Evolutionary conservation across 1,140 invertebrate genomes (phyloP), one percentile per base, ranked within the genome.

Genomic region (Pogonomyrmex barbatus): DNA sequence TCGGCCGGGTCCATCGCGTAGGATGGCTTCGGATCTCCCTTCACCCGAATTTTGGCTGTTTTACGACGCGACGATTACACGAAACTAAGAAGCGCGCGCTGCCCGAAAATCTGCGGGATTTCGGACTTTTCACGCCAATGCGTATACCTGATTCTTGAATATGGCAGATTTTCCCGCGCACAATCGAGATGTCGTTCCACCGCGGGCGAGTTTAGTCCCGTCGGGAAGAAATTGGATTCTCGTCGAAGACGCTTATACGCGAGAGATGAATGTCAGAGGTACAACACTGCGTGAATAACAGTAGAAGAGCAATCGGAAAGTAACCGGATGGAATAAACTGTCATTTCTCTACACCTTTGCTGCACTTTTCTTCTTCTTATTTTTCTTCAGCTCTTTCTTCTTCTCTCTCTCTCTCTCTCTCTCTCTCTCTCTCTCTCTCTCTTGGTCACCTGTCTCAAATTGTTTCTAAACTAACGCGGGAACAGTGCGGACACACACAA

Each of bases 41-140:
- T 98, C 94, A 98, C 97, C 96, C 97, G 97, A 98, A 98, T 98
- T 97, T 98, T 98, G 97, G 95, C 95, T 95, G 96, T 96, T 96
- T 91, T 88, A 70, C 75, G 17, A 58, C 36, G 85, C 90, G 89
- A 68, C 47, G 1, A 68, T 36, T n/a, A 24, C 50, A 85, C 78
- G 47, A 86, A 65, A 81, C 60, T 52, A 75, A 14, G 24, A 24
- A 42, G 33, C 42, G n/a, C 75, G 56, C 88, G 87, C 81, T 75
- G 50, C 6, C 12, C 45, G 33, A 56, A 87, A 24, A 52, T 60
- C 10, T 70, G 70, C 14, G 45, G 8, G 36, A 45, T 62, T 50
- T 12, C 24, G 24, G 71, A 24, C 24, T 24, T 24, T 24, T 24
- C 24, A 24, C 24, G 24, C 24, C 24, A 24, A 24, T 24, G 24